Evolutionary conservation across 1,140 invertebrate species (phyloP).

Genomic region (Danaus melanippus): DNA sequence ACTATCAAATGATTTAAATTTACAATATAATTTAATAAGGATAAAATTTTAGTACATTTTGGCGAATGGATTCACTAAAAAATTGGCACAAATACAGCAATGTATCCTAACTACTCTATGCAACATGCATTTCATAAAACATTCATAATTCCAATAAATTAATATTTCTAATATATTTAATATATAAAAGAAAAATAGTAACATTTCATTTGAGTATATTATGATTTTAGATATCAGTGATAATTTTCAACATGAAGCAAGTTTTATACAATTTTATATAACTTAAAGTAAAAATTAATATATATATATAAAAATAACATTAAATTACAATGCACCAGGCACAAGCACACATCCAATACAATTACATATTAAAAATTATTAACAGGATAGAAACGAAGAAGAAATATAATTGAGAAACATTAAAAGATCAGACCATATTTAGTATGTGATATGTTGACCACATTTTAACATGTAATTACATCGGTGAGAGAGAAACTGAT

Average conservation of each 20-base stretch:
- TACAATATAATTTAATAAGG: conserved; percentile 21
- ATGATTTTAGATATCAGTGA: conserved; percentile 25
- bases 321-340: conserved; percentile 55
- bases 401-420: conserved; percentile 9
- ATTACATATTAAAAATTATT: conserved; percentile 7
- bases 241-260: conserved; percentile 18
- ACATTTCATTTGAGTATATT: conserved; percentile 9
- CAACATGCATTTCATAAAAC: conserved; percentile 30
- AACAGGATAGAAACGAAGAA: background rate
- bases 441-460: conserved; percentile 19
- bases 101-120: conserved; percentile 39
- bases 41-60: conserved; percentile 21
- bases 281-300: too few species aligned
- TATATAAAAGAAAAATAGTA: conserved; percentile 15
- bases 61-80: conserved; percentile 36
- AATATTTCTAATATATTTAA: conserved; percentile 28
- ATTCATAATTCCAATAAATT: conserved; percentile 47
- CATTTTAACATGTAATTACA: conserved; percentile 11
- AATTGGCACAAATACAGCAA: conserved; percentile 56
- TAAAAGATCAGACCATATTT: conserved; percentile 4
- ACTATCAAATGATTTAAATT: conserved; percentile 16
- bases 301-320: conserved; percentile 1
- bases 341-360: conserved; percentile 15
- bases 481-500: conserved; percentile 35
- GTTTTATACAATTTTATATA: background rate